phyloP scores from a whole-genome alignment of 1,140 invertebrate species.

The Coptotermes formosanus region DNA sequence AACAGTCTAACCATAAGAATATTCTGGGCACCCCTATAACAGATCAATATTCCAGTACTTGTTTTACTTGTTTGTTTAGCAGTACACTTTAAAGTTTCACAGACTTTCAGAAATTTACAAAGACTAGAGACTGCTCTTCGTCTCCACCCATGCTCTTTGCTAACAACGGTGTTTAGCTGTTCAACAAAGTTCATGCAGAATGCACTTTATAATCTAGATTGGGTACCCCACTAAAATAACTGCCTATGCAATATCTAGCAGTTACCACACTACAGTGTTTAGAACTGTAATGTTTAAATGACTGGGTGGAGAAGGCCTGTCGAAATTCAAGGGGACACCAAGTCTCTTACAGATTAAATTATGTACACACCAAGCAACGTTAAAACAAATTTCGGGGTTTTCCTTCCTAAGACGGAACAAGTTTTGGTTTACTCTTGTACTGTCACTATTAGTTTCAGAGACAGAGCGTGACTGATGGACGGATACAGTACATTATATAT shows the following conservation, averaged over 20 bases:
- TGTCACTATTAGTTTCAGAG: too few species aligned
- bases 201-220: constrained; percentile 2
- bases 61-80: background rate
- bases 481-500: too few species aligned
- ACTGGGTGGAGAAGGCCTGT: background rate
- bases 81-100: constrained; percentile 9
- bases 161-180: background rate
- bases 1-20: too few species aligned
- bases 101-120: background rate
- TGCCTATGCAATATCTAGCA: background rate
- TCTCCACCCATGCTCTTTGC: background rate
- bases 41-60: background rate
- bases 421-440: too few species aligned
- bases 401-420: too few species aligned
- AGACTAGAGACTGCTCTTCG: background rate
- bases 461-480: too few species aligned
- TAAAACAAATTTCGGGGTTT: too few species aligned
- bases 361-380: too few species aligned
- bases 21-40: background rate
- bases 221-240: constrained; percentile 2
- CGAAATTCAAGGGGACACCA: too few species aligned
- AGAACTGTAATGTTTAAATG: background rate
- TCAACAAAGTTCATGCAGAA: background rate
- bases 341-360: too few species aligned
- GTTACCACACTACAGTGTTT: background rate